phyloP scores from a whole-genome alignment of 2,888 invertebrate species.

The Charanyca ferruginea region DNA sequence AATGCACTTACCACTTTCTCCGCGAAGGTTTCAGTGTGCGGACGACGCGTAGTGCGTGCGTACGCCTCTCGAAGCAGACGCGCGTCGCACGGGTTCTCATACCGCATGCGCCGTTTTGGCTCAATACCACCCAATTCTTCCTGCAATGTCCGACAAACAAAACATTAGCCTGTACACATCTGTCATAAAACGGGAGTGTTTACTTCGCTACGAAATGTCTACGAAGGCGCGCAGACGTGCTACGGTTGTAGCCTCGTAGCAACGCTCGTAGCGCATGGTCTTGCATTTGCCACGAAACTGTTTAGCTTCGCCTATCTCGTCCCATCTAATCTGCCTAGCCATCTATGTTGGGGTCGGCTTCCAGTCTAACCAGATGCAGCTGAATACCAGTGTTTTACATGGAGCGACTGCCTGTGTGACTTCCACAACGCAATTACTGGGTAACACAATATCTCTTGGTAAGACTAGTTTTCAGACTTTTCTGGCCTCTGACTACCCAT shows the following conservation, averaged over 20 bases:
- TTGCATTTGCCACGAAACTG: slow-evolving; percentile 5
- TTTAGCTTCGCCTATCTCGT: too few species aligned
- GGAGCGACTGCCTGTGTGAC: too few species aligned
- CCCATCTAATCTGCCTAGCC: too few species aligned
- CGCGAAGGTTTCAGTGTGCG: slow-evolving; percentile 88
- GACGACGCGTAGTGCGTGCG: slow-evolving; percentile 85
- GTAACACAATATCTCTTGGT: too few species aligned
- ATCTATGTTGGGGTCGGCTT: too few species aligned
- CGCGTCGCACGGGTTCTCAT: slow-evolving; percentile 86
- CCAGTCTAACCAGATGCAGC: too few species aligned
- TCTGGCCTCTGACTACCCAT: too few species aligned
- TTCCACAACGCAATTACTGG: too few species aligned
- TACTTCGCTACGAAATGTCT: slow-evolving; percentile 1
- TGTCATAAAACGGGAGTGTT: background rate
- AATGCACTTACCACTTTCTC: slow-evolving; percentile 82
- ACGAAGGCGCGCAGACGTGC: slow-evolving; percentile 42
- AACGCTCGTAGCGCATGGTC: slow-evolving; percentile 7
- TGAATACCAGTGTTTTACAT: too few species aligned
- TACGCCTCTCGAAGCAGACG: slow-evolving; percentile 86
- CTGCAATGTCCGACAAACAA: slow-evolving; percentile 73
- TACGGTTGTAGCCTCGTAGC: slow-evolving; percentile 22
- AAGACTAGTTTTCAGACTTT: too few species aligned
- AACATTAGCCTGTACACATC: background rate
- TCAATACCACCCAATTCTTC: slow-evolving; percentile 92
- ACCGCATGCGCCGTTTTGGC: slow-evolving; percentile 85